phyloP scores from a whole-genome alignment of 2,113 vertebrate genomes.

The Kryptolebias marmoratus region DNA sequence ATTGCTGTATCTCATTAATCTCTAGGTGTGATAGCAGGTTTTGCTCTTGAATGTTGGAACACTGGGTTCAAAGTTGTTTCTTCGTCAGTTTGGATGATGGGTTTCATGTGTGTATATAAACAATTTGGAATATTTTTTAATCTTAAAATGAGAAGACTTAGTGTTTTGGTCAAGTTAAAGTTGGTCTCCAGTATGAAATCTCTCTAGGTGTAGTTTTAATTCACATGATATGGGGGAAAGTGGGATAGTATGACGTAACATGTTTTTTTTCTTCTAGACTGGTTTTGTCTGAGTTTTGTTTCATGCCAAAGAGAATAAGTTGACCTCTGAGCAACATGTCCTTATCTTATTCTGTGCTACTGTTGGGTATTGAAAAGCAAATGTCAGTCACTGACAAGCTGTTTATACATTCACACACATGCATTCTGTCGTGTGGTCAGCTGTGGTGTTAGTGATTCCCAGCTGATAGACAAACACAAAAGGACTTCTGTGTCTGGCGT shows the following conservation, averaged over 20 bases:
- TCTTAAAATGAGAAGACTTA: no score
- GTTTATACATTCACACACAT: constrained; percentile 23
- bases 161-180: not conserved
- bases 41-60: no score
- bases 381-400: constrained; percentile 53
- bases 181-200: not conserved
- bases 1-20: no score
- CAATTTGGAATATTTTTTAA: no score
- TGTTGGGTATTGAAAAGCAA: constrained; percentile 61
- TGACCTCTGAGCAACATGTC: constrained; percentile 12
- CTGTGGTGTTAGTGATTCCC: constrained; percentile 65
- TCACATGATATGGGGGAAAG: not conserved
- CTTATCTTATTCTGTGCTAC: constrained; percentile 55
- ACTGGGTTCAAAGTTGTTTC: no score
- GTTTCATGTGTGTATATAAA: no score
- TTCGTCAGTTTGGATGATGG: no score
- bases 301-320: constrained; percentile 32
- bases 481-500: constrained; percentile 55
- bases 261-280: not conserved
- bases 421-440: constrained; percentile 21
- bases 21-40: no score
- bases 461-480: constrained; percentile 75
- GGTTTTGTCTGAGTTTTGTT: constrained; percentile 30
- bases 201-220: not conserved
- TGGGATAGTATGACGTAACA: constrained; percentile 3